Conservation (phyloP, 2,113 vertebrate genomes). For the Phrynosoma platyrhinos region DNA sequence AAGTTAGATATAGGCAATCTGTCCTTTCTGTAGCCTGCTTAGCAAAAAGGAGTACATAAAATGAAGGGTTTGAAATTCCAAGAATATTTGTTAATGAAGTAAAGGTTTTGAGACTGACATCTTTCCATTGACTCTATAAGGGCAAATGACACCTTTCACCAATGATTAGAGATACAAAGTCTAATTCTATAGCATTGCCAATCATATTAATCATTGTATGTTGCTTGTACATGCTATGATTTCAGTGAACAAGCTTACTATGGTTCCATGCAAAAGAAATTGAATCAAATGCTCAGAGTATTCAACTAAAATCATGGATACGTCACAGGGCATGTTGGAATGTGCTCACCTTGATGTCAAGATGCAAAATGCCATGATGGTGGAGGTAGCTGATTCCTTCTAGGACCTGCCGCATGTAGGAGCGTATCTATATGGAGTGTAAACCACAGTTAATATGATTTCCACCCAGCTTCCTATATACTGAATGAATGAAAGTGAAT, state of each 20-base stretch:
- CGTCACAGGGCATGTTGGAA: neutral
- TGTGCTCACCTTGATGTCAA: slow-evolving; percentile 91
- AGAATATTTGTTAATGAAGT: neutral
- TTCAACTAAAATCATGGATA: neutral
- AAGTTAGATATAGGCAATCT: neutral
- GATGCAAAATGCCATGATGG: slow-evolving; percentile 86
- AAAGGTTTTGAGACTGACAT: neutral
- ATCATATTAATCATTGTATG: no score
- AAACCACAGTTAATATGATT: no score
- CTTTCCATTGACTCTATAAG: neutral
- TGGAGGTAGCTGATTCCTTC: slow-evolving; percentile 93
- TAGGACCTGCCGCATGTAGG: slow-evolving; percentile 89
- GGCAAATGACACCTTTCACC: no score
- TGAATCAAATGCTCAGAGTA: neutral
- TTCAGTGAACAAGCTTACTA: neutral
- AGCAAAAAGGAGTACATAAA: neutral
- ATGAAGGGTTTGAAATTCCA: neutral
- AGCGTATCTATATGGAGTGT: slow-evolving; percentile 82
- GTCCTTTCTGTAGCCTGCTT: neutral
- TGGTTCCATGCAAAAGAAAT: neutral
- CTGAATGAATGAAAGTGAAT: neutral
- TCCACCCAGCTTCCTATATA: neutral
- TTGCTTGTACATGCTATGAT: neutral
- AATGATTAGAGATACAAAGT: neutral
- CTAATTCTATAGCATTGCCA: neutral